Evolutionary conservation across 2,797 vertebrate species (phyloP).

Genomic region (Pipistrellus kuhlii): DNA sequence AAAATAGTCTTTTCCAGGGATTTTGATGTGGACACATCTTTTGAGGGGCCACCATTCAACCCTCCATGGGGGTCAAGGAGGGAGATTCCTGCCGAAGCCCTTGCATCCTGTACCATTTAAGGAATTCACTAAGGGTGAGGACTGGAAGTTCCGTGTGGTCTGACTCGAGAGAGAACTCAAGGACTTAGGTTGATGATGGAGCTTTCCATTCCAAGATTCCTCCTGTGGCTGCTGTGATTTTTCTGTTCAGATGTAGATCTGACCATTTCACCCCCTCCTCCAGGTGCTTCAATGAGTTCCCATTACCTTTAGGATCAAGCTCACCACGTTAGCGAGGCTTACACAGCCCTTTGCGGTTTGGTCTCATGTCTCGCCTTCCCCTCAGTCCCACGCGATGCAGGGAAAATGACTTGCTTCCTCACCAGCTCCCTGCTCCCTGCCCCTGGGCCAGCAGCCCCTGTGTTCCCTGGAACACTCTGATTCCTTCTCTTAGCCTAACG

Average conservation of each 20-base stretch:
- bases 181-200: neutral
- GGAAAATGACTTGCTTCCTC: neutral
- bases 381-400: neutral
- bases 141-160: neutral
- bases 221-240: neutral
- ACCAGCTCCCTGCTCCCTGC: neutral
- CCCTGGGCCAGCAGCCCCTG: too few species aligned
- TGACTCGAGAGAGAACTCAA: too few species aligned
- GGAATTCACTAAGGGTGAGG: neutral
- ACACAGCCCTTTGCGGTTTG: neutral
- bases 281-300: neutral
- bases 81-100: neutral
- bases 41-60: neutral
- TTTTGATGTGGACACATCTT: neutral
- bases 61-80: neutral
- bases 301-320: neutral
- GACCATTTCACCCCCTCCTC: neutral
- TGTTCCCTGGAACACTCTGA: neutral
- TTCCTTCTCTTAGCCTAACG: neutral
- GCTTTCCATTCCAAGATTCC: neutral
- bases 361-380: neutral
- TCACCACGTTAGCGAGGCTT: neutral
- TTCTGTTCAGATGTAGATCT: neutral
- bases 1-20: neutral
- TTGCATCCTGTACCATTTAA: neutral